A percentile compares a stretch with the other conserved stretches of the same genome.
phyloP scores from a whole-genome alignment of 2,797 vertebrate genomes.

The Oryzias dopingdopingensis region DNA sequence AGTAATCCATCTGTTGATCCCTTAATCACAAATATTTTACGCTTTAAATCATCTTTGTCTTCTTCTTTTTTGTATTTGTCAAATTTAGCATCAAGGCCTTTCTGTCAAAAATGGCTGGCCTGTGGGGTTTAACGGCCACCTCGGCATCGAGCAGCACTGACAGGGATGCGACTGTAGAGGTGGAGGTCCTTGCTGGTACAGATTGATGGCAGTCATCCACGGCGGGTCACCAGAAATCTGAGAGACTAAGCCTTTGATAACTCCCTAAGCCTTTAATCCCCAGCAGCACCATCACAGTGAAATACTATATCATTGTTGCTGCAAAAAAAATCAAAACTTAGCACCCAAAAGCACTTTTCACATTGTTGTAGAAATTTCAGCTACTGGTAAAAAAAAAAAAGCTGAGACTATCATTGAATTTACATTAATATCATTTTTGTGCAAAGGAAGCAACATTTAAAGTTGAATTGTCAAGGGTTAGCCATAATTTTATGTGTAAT shows the following conservation, averaged over 20 bases:
- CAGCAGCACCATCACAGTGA: constrained; percentile 68
- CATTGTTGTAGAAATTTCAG: too few species aligned
- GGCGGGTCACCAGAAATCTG: constrained; percentile 63
- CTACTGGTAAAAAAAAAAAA: constrained; percentile 2
- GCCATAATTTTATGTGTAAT: constrained; percentile 46
- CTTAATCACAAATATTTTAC: not conserved
- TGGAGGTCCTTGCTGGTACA: constrained; percentile 47
- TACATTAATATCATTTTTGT: constrained; percentile 26
- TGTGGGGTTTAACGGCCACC: constrained; percentile 27
- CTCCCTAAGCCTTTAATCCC: constrained; percentile 78
- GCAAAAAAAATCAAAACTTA: constrained; percentile 37
- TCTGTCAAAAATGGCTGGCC: constrained; percentile 13
- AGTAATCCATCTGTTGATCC: too few species aligned
- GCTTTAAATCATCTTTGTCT: not conserved
- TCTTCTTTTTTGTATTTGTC: not conserved
- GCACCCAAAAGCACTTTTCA: not conserved
- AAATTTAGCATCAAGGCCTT: constrained; percentile 1
- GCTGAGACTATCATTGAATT: constrained; percentile 28
- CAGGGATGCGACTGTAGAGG: constrained; percentile 26
- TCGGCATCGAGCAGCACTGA: constrained; percentile 6
- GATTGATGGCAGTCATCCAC: constrained; percentile 54
- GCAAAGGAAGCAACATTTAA: constrained; percentile 42
- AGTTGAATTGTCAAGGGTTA: constrained; percentile 36
- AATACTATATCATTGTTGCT: constrained; percentile 77
- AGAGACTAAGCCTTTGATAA: constrained; percentile 78